Percentiles rank a stretch among this genome's conserved stretches.
Evolutionary conservation across 2,797 vertebrate species (phyloP).

Genomic region (Microctenopoma steveboyesi): DNA sequence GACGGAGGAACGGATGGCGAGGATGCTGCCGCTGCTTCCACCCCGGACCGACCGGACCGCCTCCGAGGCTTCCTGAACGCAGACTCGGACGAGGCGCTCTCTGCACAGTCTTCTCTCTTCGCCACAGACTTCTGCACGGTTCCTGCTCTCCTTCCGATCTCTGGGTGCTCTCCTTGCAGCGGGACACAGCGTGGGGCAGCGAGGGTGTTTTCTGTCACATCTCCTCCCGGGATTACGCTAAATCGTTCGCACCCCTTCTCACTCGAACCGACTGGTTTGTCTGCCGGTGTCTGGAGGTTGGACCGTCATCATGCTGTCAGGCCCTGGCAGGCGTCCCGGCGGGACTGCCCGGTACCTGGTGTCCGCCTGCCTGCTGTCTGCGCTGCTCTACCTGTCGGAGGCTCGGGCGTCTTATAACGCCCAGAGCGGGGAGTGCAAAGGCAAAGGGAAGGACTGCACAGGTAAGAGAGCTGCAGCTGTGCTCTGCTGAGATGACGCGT

Average conservation of each 20-base stretch:
- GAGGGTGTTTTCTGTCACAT: not conserved
- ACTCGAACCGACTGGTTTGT: constrained; percentile 8
- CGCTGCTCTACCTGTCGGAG: constrained; percentile 55
- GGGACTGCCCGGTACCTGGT: constrained; percentile 43
- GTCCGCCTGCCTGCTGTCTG: constrained; percentile 49
- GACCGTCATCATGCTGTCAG: constrained; percentile 50
- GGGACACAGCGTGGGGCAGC: constrained; percentile 30
- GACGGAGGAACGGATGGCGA: constrained; percentile 36
- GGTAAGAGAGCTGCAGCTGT: constrained; percentile 46
- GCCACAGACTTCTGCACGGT: not conserved
- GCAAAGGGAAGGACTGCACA: constrained; percentile 74
- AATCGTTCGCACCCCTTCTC: constrained; percentile 4
- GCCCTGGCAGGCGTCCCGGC: constrained; percentile 46
- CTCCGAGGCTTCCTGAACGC: constrained; percentile 47
- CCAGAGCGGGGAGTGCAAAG: constrained; percentile 73
- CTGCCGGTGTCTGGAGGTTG: constrained; percentile 11
- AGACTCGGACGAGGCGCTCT: constrained; percentile 10
- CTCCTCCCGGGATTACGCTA: constrained; percentile 17
- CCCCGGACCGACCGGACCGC: constrained; percentile 34
- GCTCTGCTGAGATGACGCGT: not conserved
- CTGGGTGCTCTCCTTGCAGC: not conserved
- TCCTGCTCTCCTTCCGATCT: not conserved
- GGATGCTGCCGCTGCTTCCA: constrained; percentile 52
- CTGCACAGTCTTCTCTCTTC: constrained; percentile 36
- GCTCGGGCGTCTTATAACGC: constrained; percentile 60